A percentile compares a stretch with the other conserved stretches of the same genome.
Evolutionary conservation across 2,888 invertebrate genomes (phyloP).

Genomic region (Hemithea aestivaria): DNA sequence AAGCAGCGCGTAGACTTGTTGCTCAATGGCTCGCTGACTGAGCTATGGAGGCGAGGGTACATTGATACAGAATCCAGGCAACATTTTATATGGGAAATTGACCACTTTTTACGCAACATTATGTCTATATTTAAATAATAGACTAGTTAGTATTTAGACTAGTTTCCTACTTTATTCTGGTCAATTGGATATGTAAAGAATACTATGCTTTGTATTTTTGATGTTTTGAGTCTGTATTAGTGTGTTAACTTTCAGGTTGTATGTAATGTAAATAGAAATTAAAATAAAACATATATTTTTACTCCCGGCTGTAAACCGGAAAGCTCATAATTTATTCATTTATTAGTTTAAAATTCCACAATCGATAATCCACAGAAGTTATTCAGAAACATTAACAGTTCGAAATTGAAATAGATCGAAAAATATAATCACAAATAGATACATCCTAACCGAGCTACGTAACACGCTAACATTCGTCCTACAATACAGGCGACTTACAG

Average conservation of each 20-base stretch:
- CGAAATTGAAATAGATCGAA: slow-evolving; percentile 65
- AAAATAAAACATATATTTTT: slow-evolving; percentile 40
- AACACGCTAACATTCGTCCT: slow-evolving; percentile 40
- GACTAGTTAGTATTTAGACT: too few relatives aligned
- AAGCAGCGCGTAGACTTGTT: slow-evolving; percentile 51
- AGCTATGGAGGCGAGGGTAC: too few relatives aligned
- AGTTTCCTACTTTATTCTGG: too few relatives aligned
- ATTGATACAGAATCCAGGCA: too few relatives aligned
- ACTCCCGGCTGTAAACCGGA: slow-evolving; percentile 53
- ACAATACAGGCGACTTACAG: slow-evolving; percentile 47
- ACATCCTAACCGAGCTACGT: slow-evolving; percentile 63
- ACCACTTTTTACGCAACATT: too few relatives aligned
- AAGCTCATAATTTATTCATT: slow-evolving; percentile 60
- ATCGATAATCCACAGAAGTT: slow-evolving; percentile 69
- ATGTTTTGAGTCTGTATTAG: too few relatives aligned
- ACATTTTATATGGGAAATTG: too few relatives aligned
- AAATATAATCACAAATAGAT: slow-evolving; percentile 60
- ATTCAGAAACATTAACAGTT: slow-evolving; percentile 62
- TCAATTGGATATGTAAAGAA: too few relatives aligned
- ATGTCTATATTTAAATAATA: slow-evolving; percentile 1
- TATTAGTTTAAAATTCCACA: slow-evolving; percentile 74
- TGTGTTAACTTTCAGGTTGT: too few relatives aligned
- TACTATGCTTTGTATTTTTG: too few relatives aligned
- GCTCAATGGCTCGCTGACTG: slow-evolving; percentile 53
- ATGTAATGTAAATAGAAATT: background rate